Conservation (phyloP, 1,140 invertebrate species). For the Bombus soroeensis region DNA sequence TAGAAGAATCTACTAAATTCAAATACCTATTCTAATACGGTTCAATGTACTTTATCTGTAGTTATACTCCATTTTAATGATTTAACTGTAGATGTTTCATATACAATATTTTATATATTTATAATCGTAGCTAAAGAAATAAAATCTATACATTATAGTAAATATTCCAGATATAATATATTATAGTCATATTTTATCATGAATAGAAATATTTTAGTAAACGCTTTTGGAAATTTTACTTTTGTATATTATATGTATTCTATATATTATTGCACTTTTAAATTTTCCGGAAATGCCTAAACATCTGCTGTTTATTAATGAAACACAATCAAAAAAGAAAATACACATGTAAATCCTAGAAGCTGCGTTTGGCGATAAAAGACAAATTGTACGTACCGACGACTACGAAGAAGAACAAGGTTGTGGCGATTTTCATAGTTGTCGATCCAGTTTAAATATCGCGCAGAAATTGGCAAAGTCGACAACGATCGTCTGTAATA, state of each 20-base stretch:
- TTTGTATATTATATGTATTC: no score
- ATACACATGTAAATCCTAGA: neutral
- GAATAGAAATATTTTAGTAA: no score
- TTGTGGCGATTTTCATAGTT: slow-evolving; percentile 78
- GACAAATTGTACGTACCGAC: slow-evolving; percentile 74
- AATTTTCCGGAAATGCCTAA: neutral
- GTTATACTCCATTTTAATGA: no score
- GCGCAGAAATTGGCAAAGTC: slow-evolving; percentile 31
- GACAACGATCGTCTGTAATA: slow-evolving; percentile 2
- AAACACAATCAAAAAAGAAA: neutral
- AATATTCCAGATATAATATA: neutral
- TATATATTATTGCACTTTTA: neutral
- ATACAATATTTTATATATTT: no score
- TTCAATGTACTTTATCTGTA: no score
- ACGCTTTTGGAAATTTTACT: no score
- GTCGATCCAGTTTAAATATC: slow-evolving; percentile 65
- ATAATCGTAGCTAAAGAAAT: neutral
- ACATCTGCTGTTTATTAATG: neutral
- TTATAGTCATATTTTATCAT: no score
- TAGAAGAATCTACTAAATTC: neutral
- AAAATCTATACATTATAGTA: neutral
- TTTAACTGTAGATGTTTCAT: no score
- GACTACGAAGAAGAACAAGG: slow-evolving; percentile 76
- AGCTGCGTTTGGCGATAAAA: neutral
- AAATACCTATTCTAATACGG: no score